Evolutionary conservation across 2,888 invertebrate species (phyloP), one percentile per base, ranked within the genome.

Genomic region (Junonia oenone): DNA sequence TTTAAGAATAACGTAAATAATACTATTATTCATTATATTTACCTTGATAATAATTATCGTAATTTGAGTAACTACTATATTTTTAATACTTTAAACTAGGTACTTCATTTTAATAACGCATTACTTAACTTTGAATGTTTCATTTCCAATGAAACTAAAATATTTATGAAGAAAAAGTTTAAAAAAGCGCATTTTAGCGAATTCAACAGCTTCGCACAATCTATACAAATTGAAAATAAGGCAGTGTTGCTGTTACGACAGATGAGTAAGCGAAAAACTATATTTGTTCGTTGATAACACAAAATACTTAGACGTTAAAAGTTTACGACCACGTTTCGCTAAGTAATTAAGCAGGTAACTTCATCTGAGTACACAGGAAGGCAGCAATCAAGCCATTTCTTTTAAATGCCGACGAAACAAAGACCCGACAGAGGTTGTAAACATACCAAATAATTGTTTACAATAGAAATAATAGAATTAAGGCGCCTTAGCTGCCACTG

Each of bases 401-500:
- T 67, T 72, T 67, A 78, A 76, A 59, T 13, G 59, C 81, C 79
- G 79, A 69, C 74, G 60, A 58, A 22, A 65, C 71, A 76, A 77
- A 68, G 68, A 51, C 55, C 73, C 65, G 75, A 65, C 73, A 56
- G 37, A 59, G 63, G 57, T 64, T 62, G 65, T 78, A 81, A 78
- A 79, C 70, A 72, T 64, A 66, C 62, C 66, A 64, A 68, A 70
- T 69, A 70, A 72, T 71, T 78, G 73, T 78, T 77, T 74, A 81
- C 75, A 73, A 72, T 72, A 67, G 64, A 70, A 64, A 74, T 76
- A 82, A 80, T 83, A 59, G 78, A 53, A 78, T 80, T 81, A 78
- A 72, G 75, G 71, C 73, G 74, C 73, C 71, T 75, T 69, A 72
- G 52, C 67, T 82, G 87, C 88, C 83, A 86, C 88, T 69, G 87